A percentile compares a stretch with the other conserved stretches of the same genome.
Evolutionary conservation across 2,888 invertebrate species (phyloP).

Genomic region (Coenonympha glycerion): DNA sequence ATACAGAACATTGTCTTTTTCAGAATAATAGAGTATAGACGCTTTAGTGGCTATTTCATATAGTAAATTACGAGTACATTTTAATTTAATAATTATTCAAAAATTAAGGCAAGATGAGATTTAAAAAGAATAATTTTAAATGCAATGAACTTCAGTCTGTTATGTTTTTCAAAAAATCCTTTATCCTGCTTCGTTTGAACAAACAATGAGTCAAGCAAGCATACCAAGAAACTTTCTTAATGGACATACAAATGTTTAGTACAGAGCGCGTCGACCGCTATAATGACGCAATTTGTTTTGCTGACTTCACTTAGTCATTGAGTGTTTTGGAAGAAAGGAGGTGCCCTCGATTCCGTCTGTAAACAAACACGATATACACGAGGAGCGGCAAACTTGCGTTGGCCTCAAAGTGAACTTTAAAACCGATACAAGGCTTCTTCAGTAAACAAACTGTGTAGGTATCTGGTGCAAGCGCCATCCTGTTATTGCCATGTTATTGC

Average conservation of each 20-base stretch:
- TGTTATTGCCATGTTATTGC: constrained; percentile 6
- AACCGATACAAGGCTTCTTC: constrained; percentile 4
- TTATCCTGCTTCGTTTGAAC: constrained; percentile 4
- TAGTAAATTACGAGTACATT: too few relatives aligned
- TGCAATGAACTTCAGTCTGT: too few relatives aligned
- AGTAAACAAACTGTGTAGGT: constrained; percentile 8
- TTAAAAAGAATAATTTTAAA: too few relatives aligned
- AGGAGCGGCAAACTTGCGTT: not conserved
- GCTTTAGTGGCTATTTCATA: too few relatives aligned
- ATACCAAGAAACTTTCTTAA: constrained; percentile 3
- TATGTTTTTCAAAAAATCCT: not conserved
- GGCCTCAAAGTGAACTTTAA: constrained; percentile 2
- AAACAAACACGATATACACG: constrained; percentile 30
- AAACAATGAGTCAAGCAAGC: not conserved
- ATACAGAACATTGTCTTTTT: too few relatives aligned
- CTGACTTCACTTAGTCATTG: constrained; percentile 57
- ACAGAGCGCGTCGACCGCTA: constrained; percentile 27
- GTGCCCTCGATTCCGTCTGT: constrained; percentile 57
- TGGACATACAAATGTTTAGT: not conserved
- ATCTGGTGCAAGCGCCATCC: constrained; percentile 1
- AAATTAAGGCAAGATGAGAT: too few relatives aligned
- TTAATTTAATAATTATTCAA: too few relatives aligned
- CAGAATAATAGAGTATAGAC: too few relatives aligned
- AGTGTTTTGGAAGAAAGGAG: constrained; percentile 60
- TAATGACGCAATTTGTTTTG: constrained; percentile 66